These are phyloP conservation scores for Ichneumon xanthorius DNA, from an alignment of 2,888 invertebrate species.

Conservation along the genomic window DNA sequence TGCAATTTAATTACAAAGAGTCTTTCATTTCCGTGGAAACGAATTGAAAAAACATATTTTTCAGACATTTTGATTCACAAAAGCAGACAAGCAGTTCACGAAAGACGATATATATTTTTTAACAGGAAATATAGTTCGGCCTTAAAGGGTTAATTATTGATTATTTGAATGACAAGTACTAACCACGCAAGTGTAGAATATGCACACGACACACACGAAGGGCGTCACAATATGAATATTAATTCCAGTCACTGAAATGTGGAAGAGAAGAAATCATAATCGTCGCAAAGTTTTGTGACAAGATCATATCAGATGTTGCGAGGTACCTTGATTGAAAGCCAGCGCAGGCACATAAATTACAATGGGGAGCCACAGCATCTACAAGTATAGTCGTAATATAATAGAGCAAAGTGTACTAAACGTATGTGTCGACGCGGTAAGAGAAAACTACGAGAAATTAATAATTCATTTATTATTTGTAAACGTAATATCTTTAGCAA, in stretches of 20 bases:
- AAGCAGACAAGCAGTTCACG: background rate
- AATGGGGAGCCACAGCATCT: slow-evolving; percentile 92
- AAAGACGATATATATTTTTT: background rate
- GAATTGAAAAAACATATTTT: background rate
- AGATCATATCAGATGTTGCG: background rate
- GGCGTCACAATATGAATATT: slow-evolving; percentile 93
- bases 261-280: slow-evolving; percentile 21
- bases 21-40: background rate
- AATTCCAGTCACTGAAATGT: slow-evolving; percentile 92
- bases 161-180: slow-evolving; percentile 78
- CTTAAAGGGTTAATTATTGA: background rate
- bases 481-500: background rate
- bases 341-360: slow-evolving; percentile 92
- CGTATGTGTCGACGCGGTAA: background rate
- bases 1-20: background rate
- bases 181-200: slow-evolving; percentile 94
- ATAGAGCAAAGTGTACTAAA: background rate
- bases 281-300: background rate
- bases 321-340: slow-evolving; percentile 92
- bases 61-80: background rate
- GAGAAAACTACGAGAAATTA: background rate
- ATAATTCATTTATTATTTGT: background rate
- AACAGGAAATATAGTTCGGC: background rate
- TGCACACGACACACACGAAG: slow-evolving; percentile 93
- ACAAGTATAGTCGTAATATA: slow-evolving; percentile 64